Conservation (phyloP, 2,797 vertebrate species). For the Centropyge bicolor region DNA sequence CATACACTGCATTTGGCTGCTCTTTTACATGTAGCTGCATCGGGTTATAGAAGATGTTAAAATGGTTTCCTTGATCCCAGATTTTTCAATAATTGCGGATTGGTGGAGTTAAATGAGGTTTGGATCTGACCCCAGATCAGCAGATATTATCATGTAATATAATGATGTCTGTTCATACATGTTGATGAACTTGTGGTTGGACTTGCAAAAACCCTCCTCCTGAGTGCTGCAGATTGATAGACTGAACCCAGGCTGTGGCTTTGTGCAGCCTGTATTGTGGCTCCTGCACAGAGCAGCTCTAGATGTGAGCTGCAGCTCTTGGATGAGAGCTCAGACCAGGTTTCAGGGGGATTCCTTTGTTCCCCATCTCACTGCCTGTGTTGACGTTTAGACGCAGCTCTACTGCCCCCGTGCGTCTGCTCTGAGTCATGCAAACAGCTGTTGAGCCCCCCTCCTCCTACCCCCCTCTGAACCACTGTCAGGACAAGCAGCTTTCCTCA, state of each 20-base stretch:
- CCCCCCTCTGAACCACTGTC: conserved; percentile 19
- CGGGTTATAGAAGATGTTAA: neutral
- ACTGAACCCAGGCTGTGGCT: neutral
- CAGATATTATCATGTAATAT: neutral
- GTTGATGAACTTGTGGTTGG: neutral
- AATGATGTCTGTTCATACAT: neutral
- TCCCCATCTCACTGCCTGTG: conserved; percentile 50
- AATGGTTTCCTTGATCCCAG: too few relatives aligned
- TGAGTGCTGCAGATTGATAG: neutral
- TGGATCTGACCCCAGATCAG: neutral
- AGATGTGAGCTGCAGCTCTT: conserved; percentile 34
- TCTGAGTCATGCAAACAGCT: conserved; percentile 55
- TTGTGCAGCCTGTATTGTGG: neutral
- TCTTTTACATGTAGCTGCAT: neutral
- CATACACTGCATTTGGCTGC: neutral
- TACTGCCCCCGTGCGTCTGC: conserved; percentile 75
- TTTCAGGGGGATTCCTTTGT: conserved; percentile 84
- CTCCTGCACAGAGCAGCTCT: conserved; percentile 19
- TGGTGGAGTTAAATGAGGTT: neutral
- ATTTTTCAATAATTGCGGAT: neutral
- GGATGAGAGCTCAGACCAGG: conserved; percentile 49
- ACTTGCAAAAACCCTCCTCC: neutral
- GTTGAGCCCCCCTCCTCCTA: conserved; percentile 47
- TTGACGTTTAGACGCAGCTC: conserved; percentile 48
- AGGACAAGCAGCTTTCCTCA: conserved; percentile 47